Evolutionary conservation across 2,888 invertebrate species (phyloP), one percentile per base, ranked within the genome.

Genomic region (Alsophila aescularia): DNA sequence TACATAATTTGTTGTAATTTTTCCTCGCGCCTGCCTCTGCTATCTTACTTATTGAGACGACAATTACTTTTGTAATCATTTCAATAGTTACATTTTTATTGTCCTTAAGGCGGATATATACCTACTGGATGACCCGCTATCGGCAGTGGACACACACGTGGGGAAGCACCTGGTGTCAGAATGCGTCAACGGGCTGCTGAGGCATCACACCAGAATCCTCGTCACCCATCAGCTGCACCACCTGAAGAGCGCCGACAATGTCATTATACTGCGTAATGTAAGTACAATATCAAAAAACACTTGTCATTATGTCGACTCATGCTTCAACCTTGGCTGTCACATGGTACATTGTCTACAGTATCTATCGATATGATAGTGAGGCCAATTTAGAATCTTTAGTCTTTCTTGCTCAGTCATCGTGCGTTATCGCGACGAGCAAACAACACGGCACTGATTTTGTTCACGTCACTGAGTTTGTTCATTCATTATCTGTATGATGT

Each of bases 201-300:
- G 88, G 10, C 85, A 94, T 57, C 93, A 95, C 73, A 95, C 96
- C 1, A 91, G 95, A 18, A 93, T 97, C 60, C 92, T 97, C 8
- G 95, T 96, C 55, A 97, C 97, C 0, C 97, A 97, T 81, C 97
- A 97, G 77, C 85, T 96, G 16, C 97, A 97, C 73, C 96, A 95
- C 70, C 89, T 96, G 21, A 93, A 93, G 66, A 74, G 90, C n/a
- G 95, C 94, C 0, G 93, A 95, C 76, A 90, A 90, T 56, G 93
- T 96, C 41, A 82, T 95, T 61, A 90, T 95, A 47, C 75, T 96
- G 43, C 93, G 93, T 51, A 94, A 95, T 74, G 96, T 95, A 72
- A 92, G 93, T 89, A 32, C 12, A 12, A 32, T 24, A 44, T 14
- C 32, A 14, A 39, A n/a, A 45, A 53, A 48, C 21, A 31, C 15